These are phyloP conservation scores for Eunapius fragilis DNA, from an alignment of 37 sponge, comb jelly and placozoan genomes.

Conservation along the genomic window DNA sequence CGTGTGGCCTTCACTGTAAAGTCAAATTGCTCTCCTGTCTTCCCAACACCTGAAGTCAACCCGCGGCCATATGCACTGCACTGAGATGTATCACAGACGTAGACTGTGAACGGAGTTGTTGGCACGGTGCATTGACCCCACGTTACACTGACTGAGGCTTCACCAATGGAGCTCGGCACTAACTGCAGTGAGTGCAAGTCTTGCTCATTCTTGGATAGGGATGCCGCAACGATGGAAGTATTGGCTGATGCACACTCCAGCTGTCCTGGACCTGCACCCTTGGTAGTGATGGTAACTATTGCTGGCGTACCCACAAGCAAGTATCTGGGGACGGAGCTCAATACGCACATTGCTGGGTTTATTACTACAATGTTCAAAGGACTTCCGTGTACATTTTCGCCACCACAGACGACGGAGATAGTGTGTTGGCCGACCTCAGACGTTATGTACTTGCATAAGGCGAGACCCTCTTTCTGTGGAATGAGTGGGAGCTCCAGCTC, in stretches of 20 bases:
- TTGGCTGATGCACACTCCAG: conserved; percentile 31
- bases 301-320: conserved; percentile 52
- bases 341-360: conserved; percentile 60
- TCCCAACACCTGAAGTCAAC: conserved; percentile 52
- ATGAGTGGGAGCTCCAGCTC: conserved; percentile 27
- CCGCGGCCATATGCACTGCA: conserved; percentile 67
- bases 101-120: conserved; percentile 51
- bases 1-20: conserved; percentile 63
- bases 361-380: conserved; percentile 64
- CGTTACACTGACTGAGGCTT: conserved; percentile 16
- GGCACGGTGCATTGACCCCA: conserved; percentile 29
- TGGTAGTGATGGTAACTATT: conserved; percentile 51
- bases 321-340: conserved; percentile 37
- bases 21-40: conserved; percentile 37
- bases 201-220: background rate
- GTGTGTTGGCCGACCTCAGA: conserved; percentile 66
- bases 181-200: conserved; percentile 19
- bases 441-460: conserved; percentile 54
- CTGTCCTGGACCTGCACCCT: conserved; percentile 69
- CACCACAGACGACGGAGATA: conserved; percentile 81
- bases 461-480: conserved; percentile 28
- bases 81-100: conserved; percentile 77
- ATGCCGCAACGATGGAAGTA: background rate
- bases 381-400: conserved; percentile 75
- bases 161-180: conserved; percentile 34